A percentile compares a stretch with the other conserved stretches of the same genome.
Conservation (phyloP, 1,140 invertebrate species). For the Paramacrobiotus metropolitanus region DNA sequence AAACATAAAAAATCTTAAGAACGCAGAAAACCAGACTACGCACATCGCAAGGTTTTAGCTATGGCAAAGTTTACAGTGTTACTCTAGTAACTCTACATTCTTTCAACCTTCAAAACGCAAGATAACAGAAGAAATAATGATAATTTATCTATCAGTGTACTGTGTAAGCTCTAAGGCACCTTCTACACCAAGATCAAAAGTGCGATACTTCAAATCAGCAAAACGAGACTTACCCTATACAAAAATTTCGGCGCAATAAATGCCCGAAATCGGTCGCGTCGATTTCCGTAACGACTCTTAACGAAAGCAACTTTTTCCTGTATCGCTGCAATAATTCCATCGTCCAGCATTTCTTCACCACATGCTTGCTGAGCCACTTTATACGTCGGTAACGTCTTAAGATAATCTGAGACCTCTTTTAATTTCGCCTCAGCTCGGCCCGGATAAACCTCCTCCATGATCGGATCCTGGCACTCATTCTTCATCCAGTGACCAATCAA, state of each 20-base stretch:
- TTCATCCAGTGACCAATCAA: constrained; percentile 34
- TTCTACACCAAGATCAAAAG: too few relatives aligned
- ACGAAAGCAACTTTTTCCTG: constrained; percentile 30
- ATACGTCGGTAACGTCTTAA: constrained; percentile 39
- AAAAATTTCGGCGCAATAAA: neutral
- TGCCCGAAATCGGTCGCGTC: constrained; percentile 5
- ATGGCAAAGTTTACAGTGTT: too few relatives aligned
- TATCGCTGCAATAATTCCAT: constrained; percentile 36
- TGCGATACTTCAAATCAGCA: too few relatives aligned
- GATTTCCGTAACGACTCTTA: constrained; percentile 6
- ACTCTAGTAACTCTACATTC: too few relatives aligned
- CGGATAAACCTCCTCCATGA: constrained; percentile 39
- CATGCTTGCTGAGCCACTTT: constrained; percentile 34
- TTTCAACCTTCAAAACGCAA: too few relatives aligned
- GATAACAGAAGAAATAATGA: too few relatives aligned
- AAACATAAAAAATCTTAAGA: too few relatives aligned
- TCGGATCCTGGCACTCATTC: constrained; percentile 27
- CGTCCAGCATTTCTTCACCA: constrained; percentile 40
- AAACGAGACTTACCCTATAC: neutral
- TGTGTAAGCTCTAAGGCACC: too few relatives aligned
- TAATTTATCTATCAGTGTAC: too few relatives aligned
- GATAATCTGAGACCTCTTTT: constrained; percentile 37
- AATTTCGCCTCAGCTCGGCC: constrained; percentile 23
- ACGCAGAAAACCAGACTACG: too few relatives aligned
- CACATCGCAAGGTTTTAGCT: too few relatives aligned